phyloP scores from a whole-genome alignment of 2,113 vertebrate genomes.

The Nothocercus nigrocapillus region DNA sequence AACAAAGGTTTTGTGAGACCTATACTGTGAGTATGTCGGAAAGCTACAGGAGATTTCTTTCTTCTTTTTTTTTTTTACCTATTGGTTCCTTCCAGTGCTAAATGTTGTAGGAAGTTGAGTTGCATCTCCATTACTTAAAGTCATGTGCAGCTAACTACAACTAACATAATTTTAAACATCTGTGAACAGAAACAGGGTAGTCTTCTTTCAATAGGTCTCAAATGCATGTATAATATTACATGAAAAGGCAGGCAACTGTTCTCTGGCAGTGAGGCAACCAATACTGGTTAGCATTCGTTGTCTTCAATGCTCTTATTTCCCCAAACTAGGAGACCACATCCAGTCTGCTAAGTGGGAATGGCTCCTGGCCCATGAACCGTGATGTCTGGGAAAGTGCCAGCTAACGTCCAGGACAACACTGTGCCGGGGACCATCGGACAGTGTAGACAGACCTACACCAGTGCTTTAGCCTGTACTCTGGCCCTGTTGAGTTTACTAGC shows the following conservation, averaged over 20 bases:
- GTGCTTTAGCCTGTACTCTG: neutral
- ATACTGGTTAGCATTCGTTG: rapidly evolving
- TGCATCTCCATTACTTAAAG: neutral
- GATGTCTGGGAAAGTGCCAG: neutral
- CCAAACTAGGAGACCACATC: neutral
- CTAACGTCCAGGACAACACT: neutral
- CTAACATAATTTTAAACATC: neutral
- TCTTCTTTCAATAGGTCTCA: neutral
- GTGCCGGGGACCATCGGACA: neutral
- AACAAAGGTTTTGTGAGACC: neutral
- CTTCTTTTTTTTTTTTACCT: neutral
- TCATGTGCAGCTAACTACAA: neutral
- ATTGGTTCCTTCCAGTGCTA: neutral
- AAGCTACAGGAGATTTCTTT: neutral
- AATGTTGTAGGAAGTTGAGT: neutral
- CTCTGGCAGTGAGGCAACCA: neutral
- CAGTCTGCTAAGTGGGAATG: neutral
- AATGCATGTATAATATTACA: neutral
- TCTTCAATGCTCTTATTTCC: rapidly evolving
- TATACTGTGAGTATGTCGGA: neutral
- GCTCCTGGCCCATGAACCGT: rapidly evolving
- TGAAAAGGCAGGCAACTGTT: neutral
- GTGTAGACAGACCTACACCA: rapidly evolving
- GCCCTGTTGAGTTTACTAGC: neutral
- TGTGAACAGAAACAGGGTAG: neutral